Evolutionary conservation across 2,888 invertebrate species (phyloP).

Genomic region (Eilema depressum): DNA sequence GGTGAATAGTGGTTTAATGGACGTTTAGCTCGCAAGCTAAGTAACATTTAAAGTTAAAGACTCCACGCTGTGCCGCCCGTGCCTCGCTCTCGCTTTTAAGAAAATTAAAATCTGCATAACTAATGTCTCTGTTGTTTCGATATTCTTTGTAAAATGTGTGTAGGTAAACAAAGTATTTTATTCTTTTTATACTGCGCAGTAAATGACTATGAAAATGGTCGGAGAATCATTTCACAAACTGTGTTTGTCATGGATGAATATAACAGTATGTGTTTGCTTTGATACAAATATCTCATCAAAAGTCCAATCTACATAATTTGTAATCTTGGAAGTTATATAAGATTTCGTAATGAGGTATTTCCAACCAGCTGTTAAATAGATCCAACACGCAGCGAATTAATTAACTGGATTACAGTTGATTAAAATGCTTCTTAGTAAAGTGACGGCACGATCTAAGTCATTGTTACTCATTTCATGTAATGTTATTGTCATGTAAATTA

Average conservation of each 20-base stretch:
- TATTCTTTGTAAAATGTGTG: constrained; percentile 29
- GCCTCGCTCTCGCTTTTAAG: constrained; percentile 66
- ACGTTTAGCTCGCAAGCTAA: constrained; percentile 43
- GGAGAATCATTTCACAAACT: background rate
- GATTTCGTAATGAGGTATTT: constrained; percentile 19
- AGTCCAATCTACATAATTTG: background rate
- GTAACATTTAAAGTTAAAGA: constrained; percentile 55
- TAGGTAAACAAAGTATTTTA: constrained; percentile 28
- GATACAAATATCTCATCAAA: background rate
- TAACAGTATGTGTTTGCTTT: background rate
- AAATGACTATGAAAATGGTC: background rate
- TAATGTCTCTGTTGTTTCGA: constrained; percentile 55
- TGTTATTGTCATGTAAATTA: constrained; percentile 16
- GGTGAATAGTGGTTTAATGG: constrained; percentile 46
- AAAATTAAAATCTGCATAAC: constrained; percentile 77
- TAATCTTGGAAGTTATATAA: constrained; percentile 8
- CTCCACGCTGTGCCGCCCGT: constrained; percentile 43
- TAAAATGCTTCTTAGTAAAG: constrained; percentile 18
- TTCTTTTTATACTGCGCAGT: background rate
- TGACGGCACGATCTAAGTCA: constrained; percentile 22
- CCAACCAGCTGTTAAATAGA: constrained; percentile 19
- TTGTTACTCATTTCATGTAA: too few species aligned
- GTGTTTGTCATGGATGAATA: background rate
- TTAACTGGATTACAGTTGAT: constrained; percentile 19
- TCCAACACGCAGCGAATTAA: constrained; percentile 28